Conservation (phyloP, 1,140 invertebrate genomes). For the Ctenoplectra terminalis region DNA sequence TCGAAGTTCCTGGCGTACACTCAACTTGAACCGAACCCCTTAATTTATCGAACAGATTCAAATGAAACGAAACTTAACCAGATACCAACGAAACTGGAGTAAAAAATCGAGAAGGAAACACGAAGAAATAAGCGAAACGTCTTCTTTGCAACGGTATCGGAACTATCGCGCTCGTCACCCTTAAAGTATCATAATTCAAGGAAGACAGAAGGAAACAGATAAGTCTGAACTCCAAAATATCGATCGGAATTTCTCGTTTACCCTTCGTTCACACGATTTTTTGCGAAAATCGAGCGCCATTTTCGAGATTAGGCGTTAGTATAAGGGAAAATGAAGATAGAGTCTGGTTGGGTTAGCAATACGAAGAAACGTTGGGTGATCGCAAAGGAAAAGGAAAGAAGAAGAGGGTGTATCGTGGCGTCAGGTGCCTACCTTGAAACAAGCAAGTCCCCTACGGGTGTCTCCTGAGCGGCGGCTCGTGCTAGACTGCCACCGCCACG, state of each 20-base stretch:
- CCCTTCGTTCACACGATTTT: not conserved
- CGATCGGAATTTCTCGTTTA: not conserved
- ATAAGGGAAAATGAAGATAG: not conserved
- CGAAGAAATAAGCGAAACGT: not conserved
- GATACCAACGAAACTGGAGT: not conserved
- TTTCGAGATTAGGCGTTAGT: not conserved
- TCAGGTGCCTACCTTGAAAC: conserved; percentile 76
- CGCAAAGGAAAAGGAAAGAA: not conserved
- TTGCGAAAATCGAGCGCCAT: not conserved
- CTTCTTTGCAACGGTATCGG: not conserved
- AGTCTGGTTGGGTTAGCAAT: not conserved
- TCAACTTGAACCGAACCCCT: no score
- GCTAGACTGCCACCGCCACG: conserved; percentile 76
- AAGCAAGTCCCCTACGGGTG: conserved; percentile 76
- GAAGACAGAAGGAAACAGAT: not conserved
- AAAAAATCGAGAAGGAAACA: not conserved
- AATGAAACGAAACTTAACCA: not conserved
- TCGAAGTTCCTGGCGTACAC: not conserved
- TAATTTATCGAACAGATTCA: not conserved
- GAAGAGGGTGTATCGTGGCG: not conserved
- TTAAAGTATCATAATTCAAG: conserved; percentile 9
- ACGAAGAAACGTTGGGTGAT: not conserved
- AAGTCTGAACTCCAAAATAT: not conserved
- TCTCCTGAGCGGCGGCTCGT: conserved; percentile 80
- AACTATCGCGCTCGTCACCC: not conserved